Conservation (phyloP, 2,797 vertebrate genomes). For the Podarcis siculus region DNA sequence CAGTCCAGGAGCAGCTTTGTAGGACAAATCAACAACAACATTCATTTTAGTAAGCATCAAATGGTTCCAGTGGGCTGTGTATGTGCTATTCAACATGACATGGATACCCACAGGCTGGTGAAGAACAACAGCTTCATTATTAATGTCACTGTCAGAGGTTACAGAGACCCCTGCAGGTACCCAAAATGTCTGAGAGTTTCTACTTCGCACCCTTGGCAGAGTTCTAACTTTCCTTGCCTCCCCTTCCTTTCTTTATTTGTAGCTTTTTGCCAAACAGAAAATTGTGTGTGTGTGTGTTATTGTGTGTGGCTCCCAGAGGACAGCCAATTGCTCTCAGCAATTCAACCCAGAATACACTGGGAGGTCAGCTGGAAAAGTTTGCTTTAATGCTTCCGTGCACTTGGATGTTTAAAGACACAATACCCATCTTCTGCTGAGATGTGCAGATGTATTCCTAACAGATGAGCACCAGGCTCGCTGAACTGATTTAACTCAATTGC, state of each 20-base stretch:
- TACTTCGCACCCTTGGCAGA: background rate
- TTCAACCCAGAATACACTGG: background rate
- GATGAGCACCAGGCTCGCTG: background rate
- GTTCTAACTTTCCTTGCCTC: background rate
- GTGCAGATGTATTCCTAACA: background rate
- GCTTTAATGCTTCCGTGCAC: slow-evolving; percentile 2
- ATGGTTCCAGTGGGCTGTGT: background rate
- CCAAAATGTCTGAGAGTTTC: background rate
- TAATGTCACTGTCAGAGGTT: rapidly evolving
- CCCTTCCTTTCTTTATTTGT: background rate
- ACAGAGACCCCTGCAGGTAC: background rate
- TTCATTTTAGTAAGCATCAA: background rate
- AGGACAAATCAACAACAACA: slow-evolving; percentile 5
- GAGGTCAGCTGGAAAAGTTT: slow-evolving; percentile 30
- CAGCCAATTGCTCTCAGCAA: background rate
- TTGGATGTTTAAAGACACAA: background rate
- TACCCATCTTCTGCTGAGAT: background rate
- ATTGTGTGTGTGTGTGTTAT: background rate
- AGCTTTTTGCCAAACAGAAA: background rate
- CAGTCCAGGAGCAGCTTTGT: background rate
- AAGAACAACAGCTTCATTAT: background rate
- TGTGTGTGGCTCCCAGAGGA: background rate
- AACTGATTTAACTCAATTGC: background rate
- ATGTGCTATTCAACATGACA: slow-evolving; percentile 9
- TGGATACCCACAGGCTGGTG: background rate